These are phyloP conservation scores for Synanthedon tipuliformis DNA, from an alignment of 2,888 invertebrate genomes.

Conservation along the genomic window DNA sequence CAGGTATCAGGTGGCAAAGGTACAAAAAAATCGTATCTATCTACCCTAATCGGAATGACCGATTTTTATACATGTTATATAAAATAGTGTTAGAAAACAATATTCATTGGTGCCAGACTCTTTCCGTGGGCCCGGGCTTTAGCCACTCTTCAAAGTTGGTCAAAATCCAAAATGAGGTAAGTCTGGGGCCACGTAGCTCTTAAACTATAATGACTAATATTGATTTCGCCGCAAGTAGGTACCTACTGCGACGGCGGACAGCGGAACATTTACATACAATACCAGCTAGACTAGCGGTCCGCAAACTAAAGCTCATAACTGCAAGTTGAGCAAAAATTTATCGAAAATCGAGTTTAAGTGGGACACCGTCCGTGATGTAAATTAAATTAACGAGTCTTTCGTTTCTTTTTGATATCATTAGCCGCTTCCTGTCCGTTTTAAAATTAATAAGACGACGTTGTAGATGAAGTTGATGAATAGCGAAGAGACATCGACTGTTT, in stretches of 20 bases:
- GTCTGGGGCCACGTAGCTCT: too few relatives aligned
- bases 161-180: too few relatives aligned
- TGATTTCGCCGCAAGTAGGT: constrained; percentile 9
- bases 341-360: constrained; percentile 10
- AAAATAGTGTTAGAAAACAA: too few relatives aligned
- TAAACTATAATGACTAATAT: constrained; percentile 20
- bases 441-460: constrained; percentile 14
- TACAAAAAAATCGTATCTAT: too few relatives aligned
- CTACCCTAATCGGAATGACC: too few relatives aligned
- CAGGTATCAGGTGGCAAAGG: too few relatives aligned
- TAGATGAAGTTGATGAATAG: constrained; percentile 19
- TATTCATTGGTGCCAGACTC: too few relatives aligned
- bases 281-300: constrained; percentile 22
- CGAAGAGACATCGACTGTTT: constrained; percentile 1
- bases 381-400: constrained; percentile 24
- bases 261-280: constrained; percentile 40
- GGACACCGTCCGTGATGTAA: constrained; percentile 21
- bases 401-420: constrained; percentile 19
- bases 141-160: too few relatives aligned
- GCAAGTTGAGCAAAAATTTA: constrained; percentile 15
- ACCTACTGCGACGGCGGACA: constrained; percentile 5
- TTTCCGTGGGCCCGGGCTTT: too few relatives aligned
- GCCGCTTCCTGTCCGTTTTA: constrained; percentile 19
- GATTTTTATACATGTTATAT: too few relatives aligned
- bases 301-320: constrained; percentile 22